phyloP scores from a whole-genome alignment of 2,113 vertebrate genomes.

The Tor tambroides region DNA sequence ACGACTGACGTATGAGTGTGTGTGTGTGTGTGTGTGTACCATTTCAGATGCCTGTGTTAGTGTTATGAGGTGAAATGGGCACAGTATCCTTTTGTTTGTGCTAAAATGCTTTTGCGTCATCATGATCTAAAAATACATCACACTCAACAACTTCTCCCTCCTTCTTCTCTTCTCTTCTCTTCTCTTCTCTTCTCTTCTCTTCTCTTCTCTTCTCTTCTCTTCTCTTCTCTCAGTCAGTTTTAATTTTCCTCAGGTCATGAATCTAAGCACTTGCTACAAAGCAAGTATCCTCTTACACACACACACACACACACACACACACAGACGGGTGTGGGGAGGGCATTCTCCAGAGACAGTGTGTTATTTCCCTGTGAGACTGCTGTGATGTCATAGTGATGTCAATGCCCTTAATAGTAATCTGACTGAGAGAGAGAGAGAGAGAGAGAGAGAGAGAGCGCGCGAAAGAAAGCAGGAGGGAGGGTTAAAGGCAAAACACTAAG shows the following conservation, averaged over 20 bases:
- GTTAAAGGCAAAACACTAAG: conserved; percentile 37
- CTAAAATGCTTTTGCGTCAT: conserved; percentile 74
- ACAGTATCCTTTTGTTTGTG: conserved; percentile 78
- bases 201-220: conserved; percentile 11
- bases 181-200: conserved; percentile 36
- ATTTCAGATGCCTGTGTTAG: conserved; percentile 32
- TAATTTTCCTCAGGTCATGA: not conserved
- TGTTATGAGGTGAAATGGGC: conserved; percentile 55
- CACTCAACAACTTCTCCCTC: conserved; percentile 21
- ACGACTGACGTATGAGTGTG: not conserved
- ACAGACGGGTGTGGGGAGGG: conserved; percentile 44
- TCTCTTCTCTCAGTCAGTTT: not conserved
- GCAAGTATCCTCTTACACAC: not conserved
- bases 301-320: not conserved
- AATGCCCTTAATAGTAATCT: conserved; percentile 86
- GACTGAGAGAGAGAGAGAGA: conserved; percentile 52
- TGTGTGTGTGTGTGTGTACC: conserved; percentile 17
- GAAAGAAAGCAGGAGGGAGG: not conserved
- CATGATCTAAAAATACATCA: conserved; percentile 72
- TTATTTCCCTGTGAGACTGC: conserved; percentile 83
- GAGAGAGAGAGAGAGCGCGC: not conserved
- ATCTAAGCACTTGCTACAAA: too few relatives aligned
- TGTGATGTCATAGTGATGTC: conserved; percentile 96
- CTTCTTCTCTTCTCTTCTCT: conserved; percentile 57
- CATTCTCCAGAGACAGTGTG: conserved; percentile 71